phyloP scores from a whole-genome alignment of 2,797 vertebrate genomes.

The Calcarius lapponicus region DNA sequence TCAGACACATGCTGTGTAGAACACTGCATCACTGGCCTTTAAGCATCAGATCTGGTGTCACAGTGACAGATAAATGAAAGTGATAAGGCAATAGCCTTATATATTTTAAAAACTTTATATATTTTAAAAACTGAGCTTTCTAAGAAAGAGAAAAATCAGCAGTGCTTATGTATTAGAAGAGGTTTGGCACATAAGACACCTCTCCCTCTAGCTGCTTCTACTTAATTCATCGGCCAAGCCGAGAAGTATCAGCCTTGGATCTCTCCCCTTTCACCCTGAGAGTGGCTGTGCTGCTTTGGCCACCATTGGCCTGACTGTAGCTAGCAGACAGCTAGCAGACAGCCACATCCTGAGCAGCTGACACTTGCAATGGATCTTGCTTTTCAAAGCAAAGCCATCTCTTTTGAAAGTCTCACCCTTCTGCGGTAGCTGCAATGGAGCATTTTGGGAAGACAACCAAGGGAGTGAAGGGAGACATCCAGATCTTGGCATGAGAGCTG shows the following conservation, averaged over 20 bases:
- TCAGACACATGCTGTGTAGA: neutral
- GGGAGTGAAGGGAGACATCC: accelerated
- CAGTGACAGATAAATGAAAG: neutral
- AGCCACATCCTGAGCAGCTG: neutral
- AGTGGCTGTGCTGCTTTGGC: accelerated
- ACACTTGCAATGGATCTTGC: neutral
- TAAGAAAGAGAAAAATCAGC: neutral
- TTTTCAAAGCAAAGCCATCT: neutral
- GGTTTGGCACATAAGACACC: neutral
- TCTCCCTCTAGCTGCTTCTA: neutral
- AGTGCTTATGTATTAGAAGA: neutral
- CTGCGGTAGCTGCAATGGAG: neutral
- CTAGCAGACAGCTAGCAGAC: neutral
- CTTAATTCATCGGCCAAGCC: neutral
- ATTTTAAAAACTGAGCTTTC: neutral
- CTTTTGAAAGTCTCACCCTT: neutral
- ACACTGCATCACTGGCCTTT: neutral
- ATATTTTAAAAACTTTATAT: accelerated
- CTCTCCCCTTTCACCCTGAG: neutral
- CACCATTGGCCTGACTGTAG: neutral
- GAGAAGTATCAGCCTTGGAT: neutral
- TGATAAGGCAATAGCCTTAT: neutral
- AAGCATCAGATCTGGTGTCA: neutral
- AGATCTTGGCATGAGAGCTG: accelerated
- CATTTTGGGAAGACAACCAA: neutral